Evolutionary conservation across 2,113 vertebrate genomes (phyloP).

Genomic region (Dicentrarchus labrax): DNA sequence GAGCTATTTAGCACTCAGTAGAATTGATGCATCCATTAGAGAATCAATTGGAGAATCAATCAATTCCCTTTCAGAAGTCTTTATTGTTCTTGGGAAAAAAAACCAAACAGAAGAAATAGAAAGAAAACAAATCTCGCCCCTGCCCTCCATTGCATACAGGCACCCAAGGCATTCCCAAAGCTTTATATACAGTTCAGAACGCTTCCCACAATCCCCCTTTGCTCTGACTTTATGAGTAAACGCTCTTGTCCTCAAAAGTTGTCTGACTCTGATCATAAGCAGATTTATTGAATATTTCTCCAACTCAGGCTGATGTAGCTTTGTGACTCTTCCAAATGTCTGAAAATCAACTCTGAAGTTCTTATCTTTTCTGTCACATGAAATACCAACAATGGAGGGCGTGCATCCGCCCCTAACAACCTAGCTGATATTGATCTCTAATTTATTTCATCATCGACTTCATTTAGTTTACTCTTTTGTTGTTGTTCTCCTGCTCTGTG

Average conservation of each 20-base stretch:
- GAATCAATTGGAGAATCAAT: slow-evolving; percentile 77
- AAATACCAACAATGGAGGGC: slow-evolving; percentile 28
- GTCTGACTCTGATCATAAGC: not conserved
- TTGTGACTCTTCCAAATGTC: not conserved
- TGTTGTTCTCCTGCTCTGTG: slow-evolving; percentile 41
- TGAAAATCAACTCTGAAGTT: slow-evolving; percentile 28
- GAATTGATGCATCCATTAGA: slow-evolving; percentile 65
- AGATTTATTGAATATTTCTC: slow-evolving; percentile 4
- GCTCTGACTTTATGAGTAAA: slow-evolving; percentile 15
- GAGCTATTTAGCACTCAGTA: slow-evolving; percentile 76
- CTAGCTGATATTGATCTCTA: slow-evolving; percentile 59
- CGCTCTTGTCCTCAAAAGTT: slow-evolving; percentile 23
- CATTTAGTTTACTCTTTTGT: slow-evolving; percentile 52
- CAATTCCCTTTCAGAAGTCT: slow-evolving; percentile 61
- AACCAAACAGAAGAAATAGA: slow-evolving; percentile 19
- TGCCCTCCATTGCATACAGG: slow-evolving; percentile 71
- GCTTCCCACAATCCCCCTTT: slow-evolving; percentile 11
- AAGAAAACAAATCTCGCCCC: slow-evolving; percentile 42
- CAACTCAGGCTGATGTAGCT: slow-evolving; percentile 7
- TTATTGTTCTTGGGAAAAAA: slow-evolving; percentile 55
- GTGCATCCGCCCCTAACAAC: not conserved
- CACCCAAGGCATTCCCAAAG: slow-evolving; percentile 74
- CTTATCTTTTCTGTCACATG: slow-evolving; percentile 44
- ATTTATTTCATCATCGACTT: slow-evolving; percentile 60
- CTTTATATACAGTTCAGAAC: slow-evolving; percentile 64